Evolutionary conservation across 2,113 vertebrate genomes (phyloP).

Genomic region (Isichthys henryi): DNA sequence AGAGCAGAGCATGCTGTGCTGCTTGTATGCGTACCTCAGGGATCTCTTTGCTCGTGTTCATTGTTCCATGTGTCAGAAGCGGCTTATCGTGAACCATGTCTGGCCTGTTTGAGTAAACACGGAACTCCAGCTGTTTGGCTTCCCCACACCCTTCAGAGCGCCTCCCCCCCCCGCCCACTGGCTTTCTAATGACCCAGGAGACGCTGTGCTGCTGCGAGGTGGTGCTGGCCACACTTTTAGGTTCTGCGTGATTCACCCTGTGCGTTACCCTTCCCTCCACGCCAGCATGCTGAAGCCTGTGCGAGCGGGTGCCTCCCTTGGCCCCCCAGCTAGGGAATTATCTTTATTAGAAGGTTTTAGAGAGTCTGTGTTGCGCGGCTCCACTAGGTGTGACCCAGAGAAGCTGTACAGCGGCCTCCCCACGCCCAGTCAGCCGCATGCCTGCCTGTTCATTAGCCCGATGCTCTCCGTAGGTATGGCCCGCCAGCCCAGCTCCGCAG

Average conservation of each 20-base stretch:
- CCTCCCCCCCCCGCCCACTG: background rate
- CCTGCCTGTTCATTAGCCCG: background rate
- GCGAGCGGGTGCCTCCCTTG: background rate
- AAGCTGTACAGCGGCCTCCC: background rate
- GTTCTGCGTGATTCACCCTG: background rate
- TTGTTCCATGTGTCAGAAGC: background rate
- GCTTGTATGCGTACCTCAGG: background rate
- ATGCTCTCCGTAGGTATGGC: conserved; percentile 67
- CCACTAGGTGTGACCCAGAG: background rate
- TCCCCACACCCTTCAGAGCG: background rate
- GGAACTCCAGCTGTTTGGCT: background rate
- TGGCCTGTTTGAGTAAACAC: background rate
- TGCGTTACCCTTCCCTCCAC: background rate
- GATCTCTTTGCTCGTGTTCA: background rate
- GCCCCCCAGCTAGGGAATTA: background rate
- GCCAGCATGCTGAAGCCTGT: background rate
- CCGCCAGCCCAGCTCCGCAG: conserved; percentile 82
- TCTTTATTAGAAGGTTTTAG: background rate
- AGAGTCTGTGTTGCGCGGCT: background rate
- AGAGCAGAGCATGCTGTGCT: background rate
- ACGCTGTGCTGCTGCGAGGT: background rate
- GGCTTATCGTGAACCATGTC: background rate
- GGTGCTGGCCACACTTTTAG: background rate
- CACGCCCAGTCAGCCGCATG: no score
- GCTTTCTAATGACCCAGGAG: background rate